Base-by-base conservation (phyloP, 2,797 vertebrate genomes). In the Cetoscarus ocellatus region DNA sequence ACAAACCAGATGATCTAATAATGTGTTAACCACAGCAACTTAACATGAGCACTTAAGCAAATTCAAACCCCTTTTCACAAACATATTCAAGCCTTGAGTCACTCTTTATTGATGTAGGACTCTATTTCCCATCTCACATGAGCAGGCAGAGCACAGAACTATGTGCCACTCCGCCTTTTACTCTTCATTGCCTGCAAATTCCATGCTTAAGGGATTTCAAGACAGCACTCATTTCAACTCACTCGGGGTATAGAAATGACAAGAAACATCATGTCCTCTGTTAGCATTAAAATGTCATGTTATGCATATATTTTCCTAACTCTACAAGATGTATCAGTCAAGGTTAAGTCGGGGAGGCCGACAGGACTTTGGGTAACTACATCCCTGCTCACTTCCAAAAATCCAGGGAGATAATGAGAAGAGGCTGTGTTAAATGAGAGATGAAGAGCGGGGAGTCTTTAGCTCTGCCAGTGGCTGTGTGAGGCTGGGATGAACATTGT, bases 1-100 rank as follows among this genome's bases (percentile, higher is more conserved):
- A 52, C 39, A 77, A 73, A 78, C 47, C 35, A 75, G 64, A 76
- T 71, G 73, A 86, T 82, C 73, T 73, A 88, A 78, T 81, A 64
- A 80, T 61, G 77, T 72, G 80, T 75, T 61, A 84, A 80, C 19
- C 56, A 64, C 61, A 66, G 38, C 49, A 79, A 63, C 75, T 12
- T 73, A 80, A 79, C 65, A 77, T 58, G 63, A 79, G 61, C 43
- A 63, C 80, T 70, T 27, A 60, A 69, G 57, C 27, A 76, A 61
- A 65, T 70, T 61, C 17, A 49, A 45, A 13, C 56, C 14, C 65
- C n/a, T 62, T 74, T 66, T 57, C 52, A 56, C 67, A 76, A 52
- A 61, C 14, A 38, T 52, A 35, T 51, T 17, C 19, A 3, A 61
- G 58, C 40, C 8, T 59, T 43, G 14, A 67, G 48, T 52, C 19